Base-by-base conservation (phyloP, 2,113 vertebrate genomes). In the Gracilinanus agilis region DNA sequence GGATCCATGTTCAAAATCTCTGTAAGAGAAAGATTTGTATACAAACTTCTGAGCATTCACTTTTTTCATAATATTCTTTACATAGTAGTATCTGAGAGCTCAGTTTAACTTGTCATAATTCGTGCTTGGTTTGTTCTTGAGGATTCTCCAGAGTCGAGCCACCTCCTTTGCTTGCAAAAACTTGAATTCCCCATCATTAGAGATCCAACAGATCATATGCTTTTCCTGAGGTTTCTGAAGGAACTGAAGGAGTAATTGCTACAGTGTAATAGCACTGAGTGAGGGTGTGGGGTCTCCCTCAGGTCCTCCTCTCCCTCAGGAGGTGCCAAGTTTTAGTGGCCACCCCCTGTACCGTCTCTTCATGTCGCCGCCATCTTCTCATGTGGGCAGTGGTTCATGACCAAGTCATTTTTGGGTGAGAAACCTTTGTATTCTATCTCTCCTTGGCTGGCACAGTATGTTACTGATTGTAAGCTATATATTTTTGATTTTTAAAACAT, bases 11-110 rank as follows among this genome's bases (percentile, higher is more conserved):
- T 99, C 90, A 99, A 95, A 97, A 99, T 99, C 97, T 99, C 99
- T 0, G 99, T 99, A 99, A 9, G 99, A 99, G 91, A 99, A 99
- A 96, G 99, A 99, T 97, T 99, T 99, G 98, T 99, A 99, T 90
- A 99, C 99, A 97, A 99, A 99, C 98, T 99, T 99, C 99, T 99
- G 99, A 12, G 99, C 99, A 0, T 99, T 99, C 94, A 99, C 99
- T 97, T 99, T 99, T 98, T 99, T 99, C 89, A 99, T 99, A 98
- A 99, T 99, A 93, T 99, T 99, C 99, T 99, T 99, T 96, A 99
- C 99, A 0, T 99, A 99, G 98, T 99, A 99, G 98, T 99, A 99
- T 98, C 99, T 98, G 98, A 99, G 99, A 3, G 99, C 99, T n/a
- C 99, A 98, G 98, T 99, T 99, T 97, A 99, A 99, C 97, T 99